Evolutionary conservation across 2,888 invertebrate genomes (phyloP).

Genomic region (Scaptomyza cyrtandrae): DNA sequence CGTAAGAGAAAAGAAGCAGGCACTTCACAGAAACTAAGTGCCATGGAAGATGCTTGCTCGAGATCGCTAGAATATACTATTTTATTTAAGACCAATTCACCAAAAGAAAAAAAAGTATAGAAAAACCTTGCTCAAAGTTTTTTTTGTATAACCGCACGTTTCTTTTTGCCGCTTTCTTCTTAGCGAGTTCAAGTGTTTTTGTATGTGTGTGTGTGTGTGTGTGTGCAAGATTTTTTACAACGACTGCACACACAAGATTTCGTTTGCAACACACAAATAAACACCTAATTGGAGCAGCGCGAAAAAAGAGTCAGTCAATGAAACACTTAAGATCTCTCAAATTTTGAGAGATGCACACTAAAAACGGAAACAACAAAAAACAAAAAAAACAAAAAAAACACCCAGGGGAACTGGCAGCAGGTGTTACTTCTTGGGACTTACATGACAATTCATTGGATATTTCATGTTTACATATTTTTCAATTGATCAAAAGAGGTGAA

Average conservation of each 20-base stretch:
- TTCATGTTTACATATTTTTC: not conserved
- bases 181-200: constrained; percentile 6
- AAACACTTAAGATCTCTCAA: constrained; percentile 30
- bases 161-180: constrained; percentile 36
- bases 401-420: not conserved
- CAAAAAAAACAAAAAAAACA: not conserved
- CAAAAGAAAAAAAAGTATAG: constrained; percentile 1
- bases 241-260: constrained; percentile 22
- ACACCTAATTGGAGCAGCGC: constrained; percentile 49
- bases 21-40: constrained; percentile 18
- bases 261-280: constrained; percentile 35
- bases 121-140: constrained; percentile 6
- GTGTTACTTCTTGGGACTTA: not conserved
- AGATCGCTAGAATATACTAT: constrained; percentile 35
- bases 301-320: constrained; percentile 38
- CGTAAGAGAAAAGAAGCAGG: constrained; percentile 36
- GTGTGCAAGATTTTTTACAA: constrained; percentile 14
- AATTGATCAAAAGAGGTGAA: not conserved
- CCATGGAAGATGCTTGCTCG: constrained; percentile 27
- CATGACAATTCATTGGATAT: not conserved
- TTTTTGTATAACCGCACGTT: constrained; percentile 19
- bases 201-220: constrained; percentile 5
- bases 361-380: not conserved
- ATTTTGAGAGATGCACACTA: not conserved
- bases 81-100: constrained; percentile 23